Base-by-base conservation (phyloP, 2,113 vertebrate genomes). In the Poeciliopsis turrubarensis region DNA sequence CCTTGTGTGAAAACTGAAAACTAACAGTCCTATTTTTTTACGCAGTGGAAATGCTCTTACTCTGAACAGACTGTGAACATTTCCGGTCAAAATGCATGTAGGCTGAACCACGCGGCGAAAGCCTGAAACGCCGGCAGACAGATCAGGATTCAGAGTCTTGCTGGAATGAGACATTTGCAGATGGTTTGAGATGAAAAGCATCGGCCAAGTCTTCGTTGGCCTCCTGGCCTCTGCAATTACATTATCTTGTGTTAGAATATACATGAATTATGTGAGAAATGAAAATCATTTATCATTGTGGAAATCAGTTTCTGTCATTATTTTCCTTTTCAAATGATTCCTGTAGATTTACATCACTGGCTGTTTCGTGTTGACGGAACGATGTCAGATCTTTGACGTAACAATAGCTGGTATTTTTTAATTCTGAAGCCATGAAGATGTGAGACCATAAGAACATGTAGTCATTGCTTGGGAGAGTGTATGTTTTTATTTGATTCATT, bases 401-500 rank as follows among this genome's bases (percentile, higher is more conserved):
- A 54, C 22, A 25, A 54, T 54, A 54, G 51, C 25, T 25, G 22
- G 25, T 22, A 54, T 54, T 11, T 54, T 44, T 54, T 22, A 54
- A 22, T 54, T 25, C 17, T 54, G 22, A 25, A 22, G 2, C 22
- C 22, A 25, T 25, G 1, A 22, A 54, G 47, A 66, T 65, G 29
- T 61, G 51, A 26, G 12, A 4, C 25, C 32, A 15, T 64, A 44
- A 77, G 70, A 25, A 32, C 14, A 29, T 3, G 0, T 12, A 74
- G 68, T 74, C 26, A 17, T 61, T 34, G 17, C 47, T 44, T 47
- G 70, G 63, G 4, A 29, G 0, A 41, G 8, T 0, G 27, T 61
- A 65, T 17, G 0, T 60, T 81, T 78, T 83, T 54, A 65, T 61
- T 63, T n/a, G 41, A 75, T 54, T 70, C 44, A 65, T 76, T 32